A percentile compares a stretch with the other conserved stretches of the same genome.
Conservation (phyloP, 23 tunicate species). For the Styela plicata region DNA sequence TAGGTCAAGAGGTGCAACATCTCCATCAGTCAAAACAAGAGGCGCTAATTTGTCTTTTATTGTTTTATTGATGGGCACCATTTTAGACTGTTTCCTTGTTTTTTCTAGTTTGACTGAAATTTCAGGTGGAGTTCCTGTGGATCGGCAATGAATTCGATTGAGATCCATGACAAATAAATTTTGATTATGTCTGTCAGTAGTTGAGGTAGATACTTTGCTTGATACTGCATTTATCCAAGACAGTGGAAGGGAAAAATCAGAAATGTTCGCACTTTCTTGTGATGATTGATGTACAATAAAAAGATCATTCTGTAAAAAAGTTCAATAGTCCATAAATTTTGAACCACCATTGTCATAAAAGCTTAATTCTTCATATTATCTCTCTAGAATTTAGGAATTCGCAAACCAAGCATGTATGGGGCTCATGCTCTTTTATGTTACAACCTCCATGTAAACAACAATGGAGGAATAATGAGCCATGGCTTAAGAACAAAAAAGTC, state of each 20-base stretch:
- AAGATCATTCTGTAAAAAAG: neutral
- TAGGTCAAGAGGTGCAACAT: neutral
- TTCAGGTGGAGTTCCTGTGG: conserved; percentile 10
- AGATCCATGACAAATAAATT: neutral
- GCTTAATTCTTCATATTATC: too few relatives aligned
- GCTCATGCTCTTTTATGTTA: too few relatives aligned
- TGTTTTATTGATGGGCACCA: neutral
- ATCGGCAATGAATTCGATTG: neutral
- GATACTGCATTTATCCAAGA: conserved; percentile 15
- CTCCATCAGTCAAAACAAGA: neutral
- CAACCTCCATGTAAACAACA: too few relatives aligned
- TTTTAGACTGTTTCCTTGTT: neutral
- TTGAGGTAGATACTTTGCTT: neutral
- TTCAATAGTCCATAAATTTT: neutral
- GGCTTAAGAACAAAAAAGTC: too few relatives aligned
- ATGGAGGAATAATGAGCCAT: too few relatives aligned
- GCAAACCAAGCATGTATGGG: too few relatives aligned
- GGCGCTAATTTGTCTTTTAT: conserved; percentile 6
- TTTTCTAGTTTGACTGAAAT: neutral
- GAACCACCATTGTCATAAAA: too few relatives aligned
- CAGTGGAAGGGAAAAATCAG: conserved; percentile 8
- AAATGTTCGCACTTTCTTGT: conserved; percentile 1
- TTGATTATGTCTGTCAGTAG: neutral
- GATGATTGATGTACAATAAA: conserved; percentile 5
- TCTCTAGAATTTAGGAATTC: too few relatives aligned